Evolutionary conservation across 2,888 invertebrate species (phyloP).

Genomic region (Cataglyphis rosenhaueri): DNA sequence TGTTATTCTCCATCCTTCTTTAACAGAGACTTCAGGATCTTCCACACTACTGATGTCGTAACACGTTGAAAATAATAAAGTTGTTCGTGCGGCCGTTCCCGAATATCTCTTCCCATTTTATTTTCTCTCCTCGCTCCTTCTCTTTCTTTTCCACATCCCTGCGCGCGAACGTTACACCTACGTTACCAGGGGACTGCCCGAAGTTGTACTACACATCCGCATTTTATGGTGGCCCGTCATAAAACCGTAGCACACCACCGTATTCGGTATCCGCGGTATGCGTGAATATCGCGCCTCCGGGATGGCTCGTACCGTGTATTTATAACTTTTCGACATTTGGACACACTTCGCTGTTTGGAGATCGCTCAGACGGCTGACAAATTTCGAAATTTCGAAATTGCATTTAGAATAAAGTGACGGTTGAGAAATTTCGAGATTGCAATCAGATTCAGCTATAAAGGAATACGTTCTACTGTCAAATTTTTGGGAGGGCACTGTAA

Average conservation of each 20-base stretch:
- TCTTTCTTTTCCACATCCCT: slow-evolving; percentile 32
- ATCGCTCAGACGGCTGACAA: slow-evolving; percentile 44
- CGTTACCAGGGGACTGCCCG: slow-evolving; percentile 54
- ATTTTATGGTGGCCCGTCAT: slow-evolving; percentile 77
- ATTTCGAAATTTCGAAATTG: slow-evolving; percentile 42
- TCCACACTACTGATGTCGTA: slow-evolving; percentile 52
- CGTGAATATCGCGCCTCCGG: slow-evolving; percentile 78
- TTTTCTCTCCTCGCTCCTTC: background rate
- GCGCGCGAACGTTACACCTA: slow-evolving; percentile 65
- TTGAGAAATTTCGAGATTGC: no score
- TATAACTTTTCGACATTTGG: slow-evolving; percentile 62
- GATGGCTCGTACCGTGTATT: slow-evolving; percentile 63
- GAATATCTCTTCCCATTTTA: slow-evolving; percentile 38
- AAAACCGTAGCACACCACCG: slow-evolving; percentile 76
- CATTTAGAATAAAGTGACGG: background rate
- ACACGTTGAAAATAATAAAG: slow-evolving; percentile 74
- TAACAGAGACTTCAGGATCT: slow-evolving; percentile 22
- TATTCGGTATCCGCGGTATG: slow-evolving; percentile 79
- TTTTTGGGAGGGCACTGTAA: background rate
- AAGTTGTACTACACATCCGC: slow-evolving; percentile 72
- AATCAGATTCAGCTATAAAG: no score
- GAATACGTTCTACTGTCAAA: background rate
- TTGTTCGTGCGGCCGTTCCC: slow-evolving; percentile 63
- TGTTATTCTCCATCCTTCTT: slow-evolving; percentile 18
- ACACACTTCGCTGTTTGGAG: background rate